Percentiles rank a stretch among this genome's conserved stretches.
Evolutionary conservation across 2,113 vertebrate genomes (phyloP).

Genomic region (Ornithorhynchus anatinus): DNA sequence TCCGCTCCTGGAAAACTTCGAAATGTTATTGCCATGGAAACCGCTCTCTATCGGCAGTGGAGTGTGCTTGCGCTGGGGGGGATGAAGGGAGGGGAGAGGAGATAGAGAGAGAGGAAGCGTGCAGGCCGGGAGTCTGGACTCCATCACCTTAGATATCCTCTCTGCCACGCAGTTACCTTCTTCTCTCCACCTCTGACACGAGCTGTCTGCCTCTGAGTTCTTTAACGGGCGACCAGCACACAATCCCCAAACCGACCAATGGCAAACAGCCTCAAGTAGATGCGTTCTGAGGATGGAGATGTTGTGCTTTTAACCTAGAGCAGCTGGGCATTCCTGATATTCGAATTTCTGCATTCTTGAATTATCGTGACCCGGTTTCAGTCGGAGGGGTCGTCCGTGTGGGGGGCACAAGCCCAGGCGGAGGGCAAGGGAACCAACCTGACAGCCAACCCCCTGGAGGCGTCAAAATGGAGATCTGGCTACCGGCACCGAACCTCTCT

Average conservation of each 20-base stretch:
- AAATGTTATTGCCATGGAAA: conserved; percentile 81
- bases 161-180: neutral
- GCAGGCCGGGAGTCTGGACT: conserved; percentile 3
- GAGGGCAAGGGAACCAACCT: no score
- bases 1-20: conserved; percentile 76
- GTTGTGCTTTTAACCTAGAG: no score
- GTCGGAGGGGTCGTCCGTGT: no score
- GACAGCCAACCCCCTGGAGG: no score
- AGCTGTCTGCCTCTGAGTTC: conserved; percentile 48
- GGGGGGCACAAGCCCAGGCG: no score
- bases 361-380: no score
- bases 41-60: conserved; percentile 59
- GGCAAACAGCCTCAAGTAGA: neutral
- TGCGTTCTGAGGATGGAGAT: no score
- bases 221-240: conserved; percentile 27
- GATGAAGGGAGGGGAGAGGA: neutral
- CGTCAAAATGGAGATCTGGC: no score
- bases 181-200: conserved; percentile 48
- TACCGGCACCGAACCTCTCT: no score
- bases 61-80: conserved; percentile 39
- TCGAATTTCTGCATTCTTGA: no score
- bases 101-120: neutral
- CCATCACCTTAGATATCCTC: conserved; percentile 48
- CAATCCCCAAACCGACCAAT: conserved; percentile 17
- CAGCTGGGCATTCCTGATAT: no score